phyloP scores from a whole-genome alignment of 2,888 invertebrate species.

The Neuroscelio doddi region DNA sequence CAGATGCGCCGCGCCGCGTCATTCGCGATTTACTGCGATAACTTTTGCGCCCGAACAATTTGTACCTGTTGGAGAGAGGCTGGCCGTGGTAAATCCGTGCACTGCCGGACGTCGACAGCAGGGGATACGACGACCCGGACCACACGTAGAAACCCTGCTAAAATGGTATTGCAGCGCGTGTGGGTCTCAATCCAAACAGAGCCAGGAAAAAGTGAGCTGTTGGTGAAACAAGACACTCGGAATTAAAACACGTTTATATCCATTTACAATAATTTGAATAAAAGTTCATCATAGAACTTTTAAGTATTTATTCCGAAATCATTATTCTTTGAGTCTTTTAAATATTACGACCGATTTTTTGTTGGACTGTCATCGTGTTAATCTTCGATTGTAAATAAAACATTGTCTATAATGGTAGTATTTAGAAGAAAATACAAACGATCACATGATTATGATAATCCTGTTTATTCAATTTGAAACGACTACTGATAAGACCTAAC shows the following conservation, averaged over 20 bases:
- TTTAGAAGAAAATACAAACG: no score
- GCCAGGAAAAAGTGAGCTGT: neutral
- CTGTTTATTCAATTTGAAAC: no score
- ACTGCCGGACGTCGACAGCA: constrained; percentile 34
- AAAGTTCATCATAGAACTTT: no score
- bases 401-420: no score
- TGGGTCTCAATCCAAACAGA: constrained; percentile 16
- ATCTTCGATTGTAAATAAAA: no score
- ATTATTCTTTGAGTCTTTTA: no score
- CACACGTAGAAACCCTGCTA: constrained; percentile 19
- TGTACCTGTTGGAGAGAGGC: constrained; percentile 59
- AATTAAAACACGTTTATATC: neutral
- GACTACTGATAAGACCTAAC: no score
- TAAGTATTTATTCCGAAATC: no score
- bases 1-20: constrained; percentile 61
- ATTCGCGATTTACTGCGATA: constrained; percentile 66
- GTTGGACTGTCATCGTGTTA: no score
- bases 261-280: no score
- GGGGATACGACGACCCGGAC: constrained; percentile 34
- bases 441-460: no score
- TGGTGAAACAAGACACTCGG: neutral
- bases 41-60: constrained; percentile 65
- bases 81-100: constrained; percentile 31
- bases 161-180: constrained; percentile 8
- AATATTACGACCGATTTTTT: no score